A percentile compares a stretch with the other conserved stretches of the same genome.
Conservation (phyloP, 2,797 vertebrate genomes). For the Cyprinodon diabolis region DNA sequence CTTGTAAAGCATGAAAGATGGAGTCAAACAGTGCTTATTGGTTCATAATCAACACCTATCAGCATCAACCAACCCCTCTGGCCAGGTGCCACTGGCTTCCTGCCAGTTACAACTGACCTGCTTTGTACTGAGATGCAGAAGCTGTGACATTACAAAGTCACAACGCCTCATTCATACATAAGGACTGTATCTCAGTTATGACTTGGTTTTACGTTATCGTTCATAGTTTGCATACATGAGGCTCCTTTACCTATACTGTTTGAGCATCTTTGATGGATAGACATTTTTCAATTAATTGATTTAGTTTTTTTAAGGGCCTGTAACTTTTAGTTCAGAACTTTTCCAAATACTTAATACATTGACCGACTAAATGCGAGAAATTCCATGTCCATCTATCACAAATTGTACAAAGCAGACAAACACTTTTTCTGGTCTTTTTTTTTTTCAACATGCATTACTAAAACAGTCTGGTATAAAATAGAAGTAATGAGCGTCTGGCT, state of each 20-base stretch:
- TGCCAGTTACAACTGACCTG: slow-evolving; percentile 53
- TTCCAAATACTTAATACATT: not conserved
- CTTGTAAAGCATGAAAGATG: not conserved
- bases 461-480: too few species aligned
- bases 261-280: not conserved
- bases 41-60: slow-evolving; percentile 19
- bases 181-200: slow-evolving; percentile 10
- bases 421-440: too few species aligned
- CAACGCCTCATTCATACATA: slow-evolving; percentile 8
- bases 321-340: not conserved
- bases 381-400: too few species aligned
- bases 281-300: not conserved
- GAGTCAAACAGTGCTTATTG: slow-evolving; percentile 2
- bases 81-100: slow-evolving; percentile 49
- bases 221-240: not conserved
- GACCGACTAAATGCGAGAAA: not conserved
- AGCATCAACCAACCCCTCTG: slow-evolving; percentile 31
- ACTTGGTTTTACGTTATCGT: not conserved
- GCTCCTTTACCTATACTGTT: not conserved
- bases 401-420: not conserved
- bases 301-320: not conserved
- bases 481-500: not conserved
- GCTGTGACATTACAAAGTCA: slow-evolving; percentile 37
- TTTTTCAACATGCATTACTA: too few species aligned
- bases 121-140: slow-evolving; percentile 34